Conservation (phyloP, 2,797 vertebrate species). For the Menidia menidia region DNA sequence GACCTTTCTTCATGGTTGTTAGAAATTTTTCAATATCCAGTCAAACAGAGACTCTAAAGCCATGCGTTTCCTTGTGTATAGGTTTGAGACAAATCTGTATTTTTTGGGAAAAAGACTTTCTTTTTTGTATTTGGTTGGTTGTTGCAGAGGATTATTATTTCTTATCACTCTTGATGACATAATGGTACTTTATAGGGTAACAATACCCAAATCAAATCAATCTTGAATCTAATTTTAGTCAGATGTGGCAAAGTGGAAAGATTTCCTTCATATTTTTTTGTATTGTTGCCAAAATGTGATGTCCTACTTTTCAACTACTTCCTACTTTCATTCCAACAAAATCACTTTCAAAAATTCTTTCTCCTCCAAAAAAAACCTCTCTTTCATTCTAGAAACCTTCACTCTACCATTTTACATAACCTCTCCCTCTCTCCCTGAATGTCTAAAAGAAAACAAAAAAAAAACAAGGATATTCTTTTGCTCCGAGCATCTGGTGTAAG, state of each 20-base stretch:
- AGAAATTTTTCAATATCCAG: too few species aligned
- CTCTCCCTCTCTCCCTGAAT: slow-evolving; percentile 19
- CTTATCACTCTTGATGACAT: not conserved
- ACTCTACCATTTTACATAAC: slow-evolving; percentile 62
- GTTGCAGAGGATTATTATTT: not conserved
- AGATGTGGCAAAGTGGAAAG: slow-evolving; percentile 10
- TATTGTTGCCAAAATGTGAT: slow-evolving; percentile 12
- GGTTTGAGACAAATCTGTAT: too few species aligned
- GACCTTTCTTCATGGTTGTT: too few species aligned
- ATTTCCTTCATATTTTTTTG: slow-evolving; percentile 2
- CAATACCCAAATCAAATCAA: not conserved
- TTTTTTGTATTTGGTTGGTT: not conserved
- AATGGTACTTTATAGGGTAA: not conserved
- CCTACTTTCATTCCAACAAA: slow-evolving; percentile 25
- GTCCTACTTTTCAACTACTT: slow-evolving; percentile 8
- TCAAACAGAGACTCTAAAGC: too few species aligned
- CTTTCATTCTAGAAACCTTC: slow-evolving; percentile 54
- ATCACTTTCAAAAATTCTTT: slow-evolving; percentile 41
- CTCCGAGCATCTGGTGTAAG: slow-evolving; percentile 19
- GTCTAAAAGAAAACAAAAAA: too few species aligned
- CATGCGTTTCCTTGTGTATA: too few species aligned
- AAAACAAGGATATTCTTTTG: slow-evolving; percentile 40
- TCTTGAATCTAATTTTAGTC: slow-evolving; percentile 2
- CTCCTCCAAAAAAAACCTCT: slow-evolving; percentile 20
- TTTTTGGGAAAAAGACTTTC: too few species aligned